Evolutionary conservation across 2,113 vertebrate species (phyloP).

Genomic region (Zapornia atra): DNA sequence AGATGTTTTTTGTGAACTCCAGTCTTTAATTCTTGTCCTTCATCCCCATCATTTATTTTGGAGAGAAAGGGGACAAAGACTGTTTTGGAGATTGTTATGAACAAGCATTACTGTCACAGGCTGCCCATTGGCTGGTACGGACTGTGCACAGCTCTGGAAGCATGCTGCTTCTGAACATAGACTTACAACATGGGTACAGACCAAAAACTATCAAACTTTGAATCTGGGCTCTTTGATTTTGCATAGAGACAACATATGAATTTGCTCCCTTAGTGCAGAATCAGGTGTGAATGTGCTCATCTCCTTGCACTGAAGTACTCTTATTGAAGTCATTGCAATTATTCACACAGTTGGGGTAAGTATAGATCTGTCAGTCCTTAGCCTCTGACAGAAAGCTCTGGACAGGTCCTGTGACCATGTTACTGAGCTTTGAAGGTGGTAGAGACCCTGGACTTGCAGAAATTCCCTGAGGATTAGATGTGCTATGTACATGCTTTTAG

Average conservation of each 20-base stretch:
- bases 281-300: not conserved
- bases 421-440: not conserved
- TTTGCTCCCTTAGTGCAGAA: not conserved
- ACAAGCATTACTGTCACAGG: no score
- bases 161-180: not conserved
- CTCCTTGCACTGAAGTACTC: not conserved
- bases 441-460: not conserved
- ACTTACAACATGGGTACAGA: not conserved
- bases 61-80: not conserved
- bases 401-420: not conserved
- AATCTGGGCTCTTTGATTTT: not conserved
- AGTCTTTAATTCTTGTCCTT: not conserved
- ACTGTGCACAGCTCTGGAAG: not conserved
- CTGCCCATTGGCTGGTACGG: fast-evolving
- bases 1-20: not conserved
- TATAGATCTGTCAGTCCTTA: not conserved
- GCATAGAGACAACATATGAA: not conserved
- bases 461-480: not conserved
- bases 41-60: not conserved
- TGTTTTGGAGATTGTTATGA: not conserved
- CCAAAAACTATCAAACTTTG: not conserved
- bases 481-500: not conserved
- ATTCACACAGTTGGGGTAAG: not conserved
- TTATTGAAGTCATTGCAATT: not conserved
- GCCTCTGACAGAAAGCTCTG: not conserved